Base-by-base conservation (phyloP, 2,888 invertebrate genomes). In the Orthonychiurus folsomi region DNA sequence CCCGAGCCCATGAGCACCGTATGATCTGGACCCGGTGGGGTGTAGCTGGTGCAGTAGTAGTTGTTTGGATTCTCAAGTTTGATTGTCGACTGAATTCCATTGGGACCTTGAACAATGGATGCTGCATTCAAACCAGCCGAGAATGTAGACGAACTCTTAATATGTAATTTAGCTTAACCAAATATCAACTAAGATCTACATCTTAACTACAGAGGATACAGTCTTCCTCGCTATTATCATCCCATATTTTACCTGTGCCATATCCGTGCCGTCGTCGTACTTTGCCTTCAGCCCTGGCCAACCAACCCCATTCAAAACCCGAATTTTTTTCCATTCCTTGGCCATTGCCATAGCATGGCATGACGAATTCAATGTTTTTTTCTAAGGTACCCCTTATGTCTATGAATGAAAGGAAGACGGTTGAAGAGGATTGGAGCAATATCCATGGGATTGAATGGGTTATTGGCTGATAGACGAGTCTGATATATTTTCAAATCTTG, bases 51-150 rank as follows among this genome's bases (percentile, higher is more conserved):
- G 80, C 87, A 88, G 79, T 88, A 88, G 67, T 70, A 70, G 68
- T 69, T 71, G 73, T 85, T 83, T 72, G 87, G 84, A 78, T 86
- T 87, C 80, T 90, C 89, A 78, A 89, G 83, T 80, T 88, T 88
- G 76, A 89, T 88, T 75, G 84, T 83, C 80, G 86, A 76, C 82
- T 85, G 78, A 74, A 78, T 77, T 63, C 81, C 81, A 73, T 81
- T 88, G 70, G 88, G 84, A 80, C 93, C 93, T 80, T 90, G 92
- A 78, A 94, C 86, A 77, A 95, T 94, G 76, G 94, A 94, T 73
- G 93, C 94, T 94, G 84, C 74, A 63, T n/a, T 56, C 56, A 56
- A 56, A 37, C 37, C 37, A 37, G 37, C 37, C 37, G 37, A 37
- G 37, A 37, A 37, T 37, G 15, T 37, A 37, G 37, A 37, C 37